These are phyloP conservation scores for Perizoma flavofasciatum DNA, from an alignment of 2,888 invertebrate species.

Conservation along the genomic window DNA sequence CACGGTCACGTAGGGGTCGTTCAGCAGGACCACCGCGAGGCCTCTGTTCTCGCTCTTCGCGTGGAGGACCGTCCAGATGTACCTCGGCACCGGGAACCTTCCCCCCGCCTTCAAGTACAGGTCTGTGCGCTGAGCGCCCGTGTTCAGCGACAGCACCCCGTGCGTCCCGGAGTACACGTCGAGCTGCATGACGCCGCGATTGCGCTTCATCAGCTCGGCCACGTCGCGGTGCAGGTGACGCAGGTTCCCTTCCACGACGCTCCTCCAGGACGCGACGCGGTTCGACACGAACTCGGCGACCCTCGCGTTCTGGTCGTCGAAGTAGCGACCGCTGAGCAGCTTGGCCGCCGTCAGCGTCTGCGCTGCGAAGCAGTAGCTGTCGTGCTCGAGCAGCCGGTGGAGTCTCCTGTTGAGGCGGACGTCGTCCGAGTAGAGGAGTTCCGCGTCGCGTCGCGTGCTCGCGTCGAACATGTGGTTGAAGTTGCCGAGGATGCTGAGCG, in stretches of 20 bases:
- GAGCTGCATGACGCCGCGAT: constrained; percentile 39
- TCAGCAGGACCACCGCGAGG: constrained; percentile 63
- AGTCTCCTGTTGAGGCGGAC: constrained; percentile 59
- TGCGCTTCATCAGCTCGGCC: constrained; percentile 41
- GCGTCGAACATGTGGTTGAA: constrained; percentile 79
- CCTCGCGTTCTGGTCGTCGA: constrained; percentile 65
- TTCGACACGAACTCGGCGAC: constrained; percentile 70
- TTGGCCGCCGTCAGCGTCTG: constrained; percentile 59
- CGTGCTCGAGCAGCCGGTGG: constrained; percentile 61
- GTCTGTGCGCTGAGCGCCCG: constrained; percentile 47
- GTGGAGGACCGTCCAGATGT: constrained; percentile 69
- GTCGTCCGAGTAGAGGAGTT: constrained; percentile 68
- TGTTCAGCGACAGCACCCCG: constrained; percentile 50
- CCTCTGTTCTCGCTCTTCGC: constrained; percentile 41
- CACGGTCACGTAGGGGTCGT: constrained; percentile 74
- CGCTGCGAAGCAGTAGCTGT: constrained; percentile 58
- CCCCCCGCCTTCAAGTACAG: constrained; percentile 44
- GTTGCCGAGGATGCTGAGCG: constrained; percentile 73
- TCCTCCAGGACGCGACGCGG: constrained; percentile 63
- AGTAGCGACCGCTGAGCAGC: constrained; percentile 62
- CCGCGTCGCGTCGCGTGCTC: constrained; percentile 61
- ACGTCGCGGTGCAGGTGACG: constrained; percentile 65
- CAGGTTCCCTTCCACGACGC: constrained; percentile 68
- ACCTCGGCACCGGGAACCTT: constrained; percentile 71
- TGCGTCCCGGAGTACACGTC: constrained; percentile 64